A percentile compares a stretch with the other conserved stretches of the same genome.
phyloP scores from a whole-genome alignment of 2,113 vertebrate species.

The Gasterosteus aculeatus region DNA sequence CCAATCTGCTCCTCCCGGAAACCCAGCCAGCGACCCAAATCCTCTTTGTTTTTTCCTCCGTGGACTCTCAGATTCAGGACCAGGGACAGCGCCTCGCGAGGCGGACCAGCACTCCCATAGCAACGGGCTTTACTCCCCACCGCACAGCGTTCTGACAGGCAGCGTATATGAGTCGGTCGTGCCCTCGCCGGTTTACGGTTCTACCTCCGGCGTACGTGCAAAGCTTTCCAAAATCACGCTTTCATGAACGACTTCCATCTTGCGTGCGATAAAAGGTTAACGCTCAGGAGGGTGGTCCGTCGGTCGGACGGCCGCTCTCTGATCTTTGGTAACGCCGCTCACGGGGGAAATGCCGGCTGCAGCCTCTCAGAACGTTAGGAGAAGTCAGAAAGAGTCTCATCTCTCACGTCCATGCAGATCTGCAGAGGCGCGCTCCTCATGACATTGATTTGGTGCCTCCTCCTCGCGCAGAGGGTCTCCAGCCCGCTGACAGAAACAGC shows the following conservation, averaged over 20 bases:
- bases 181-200: slow-evolving; percentile 11
- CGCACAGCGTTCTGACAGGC: slow-evolving; percentile 35
- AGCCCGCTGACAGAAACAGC: slow-evolving; percentile 9
- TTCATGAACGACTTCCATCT: slow-evolving; percentile 37
- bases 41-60: background rate
- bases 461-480: slow-evolving; percentile 20
- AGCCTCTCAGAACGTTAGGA: background rate
- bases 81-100: slow-evolving; percentile 51
- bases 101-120: background rate
- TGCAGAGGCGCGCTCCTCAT: slow-evolving; percentile 34
- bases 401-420: slow-evolving; percentile 14
- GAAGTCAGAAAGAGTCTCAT: slow-evolving; percentile 1
- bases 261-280: slow-evolving; percentile 18
- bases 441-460: slow-evolving; percentile 56
- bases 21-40: slow-evolving; percentile 30
- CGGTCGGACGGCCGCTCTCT: background rate
- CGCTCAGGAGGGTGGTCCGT: background rate
- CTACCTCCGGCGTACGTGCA: background rate
- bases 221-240: slow-evolving; percentile 16
- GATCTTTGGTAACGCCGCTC: slow-evolving; percentile 15
- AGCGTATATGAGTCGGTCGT: slow-evolving; percentile 24
- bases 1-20: slow-evolving; percentile 37
- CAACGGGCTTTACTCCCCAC: slow-evolving; percentile 43
- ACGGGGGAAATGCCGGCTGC: background rate
- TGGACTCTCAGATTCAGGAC: slow-evolving; percentile 55